phyloP scores from a whole-genome alignment of 2,888 invertebrate genomes.

The Epinotia bilunana region DNA sequence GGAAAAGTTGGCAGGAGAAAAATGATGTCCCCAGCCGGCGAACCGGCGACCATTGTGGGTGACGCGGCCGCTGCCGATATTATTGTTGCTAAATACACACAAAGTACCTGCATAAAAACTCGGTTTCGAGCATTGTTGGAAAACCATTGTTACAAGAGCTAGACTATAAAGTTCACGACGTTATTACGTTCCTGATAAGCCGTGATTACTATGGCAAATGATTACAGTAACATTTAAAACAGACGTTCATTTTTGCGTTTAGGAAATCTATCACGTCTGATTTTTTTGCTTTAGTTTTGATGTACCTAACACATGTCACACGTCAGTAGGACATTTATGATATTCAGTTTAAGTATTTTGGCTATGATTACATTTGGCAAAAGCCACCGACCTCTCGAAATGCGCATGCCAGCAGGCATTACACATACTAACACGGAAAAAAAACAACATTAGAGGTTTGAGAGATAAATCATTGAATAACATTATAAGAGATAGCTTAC shows the following conservation, averaged over 20 bases:
- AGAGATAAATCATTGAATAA: not conserved
- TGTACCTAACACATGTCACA: not conserved
- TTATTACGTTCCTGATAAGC: conserved; percentile 29
- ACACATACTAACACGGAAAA: no score
- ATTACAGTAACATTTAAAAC: not conserved
- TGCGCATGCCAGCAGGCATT: no score
- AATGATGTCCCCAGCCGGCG: conserved; percentile 80
- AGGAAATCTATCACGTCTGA: not conserved
- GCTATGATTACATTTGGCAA: no score
- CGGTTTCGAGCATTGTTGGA: conserved; percentile 38
- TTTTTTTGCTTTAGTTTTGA: not conserved
- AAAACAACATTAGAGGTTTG: not conserved
- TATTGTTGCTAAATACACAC: conserved; percentile 75
- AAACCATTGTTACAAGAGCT: conserved; percentile 35
- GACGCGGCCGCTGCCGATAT: conserved; percentile 65
- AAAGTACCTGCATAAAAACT: conserved; percentile 53
- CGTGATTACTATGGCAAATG: conserved; percentile 29
- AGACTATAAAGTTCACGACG: conserved; percentile 38
- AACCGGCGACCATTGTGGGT: conserved; percentile 66
- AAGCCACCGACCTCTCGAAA: no score
- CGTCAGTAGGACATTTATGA: no score
- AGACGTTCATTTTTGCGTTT: not conserved
- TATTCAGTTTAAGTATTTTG: no score
- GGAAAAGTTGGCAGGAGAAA: conserved; percentile 83
- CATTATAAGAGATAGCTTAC: conserved; percentile 32